These are phyloP conservation scores for Cydia amplana DNA, from an alignment of 1,140 invertebrate genomes.

Conservation along the genomic window DNA sequence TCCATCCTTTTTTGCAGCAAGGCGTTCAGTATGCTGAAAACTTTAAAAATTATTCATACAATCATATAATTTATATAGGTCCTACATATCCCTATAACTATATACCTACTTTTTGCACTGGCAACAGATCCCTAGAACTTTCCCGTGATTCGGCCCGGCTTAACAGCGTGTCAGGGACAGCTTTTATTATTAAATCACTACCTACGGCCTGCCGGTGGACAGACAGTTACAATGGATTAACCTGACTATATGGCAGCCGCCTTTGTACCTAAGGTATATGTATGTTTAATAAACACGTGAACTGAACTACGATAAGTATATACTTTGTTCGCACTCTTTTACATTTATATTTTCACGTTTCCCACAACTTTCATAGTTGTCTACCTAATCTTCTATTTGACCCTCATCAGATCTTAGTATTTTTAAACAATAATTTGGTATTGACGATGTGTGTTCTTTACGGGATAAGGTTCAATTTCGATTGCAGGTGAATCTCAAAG, in stretches of 20 bases:
- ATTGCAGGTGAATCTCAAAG: too few species aligned
- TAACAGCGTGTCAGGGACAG: slow-evolving; percentile 7
- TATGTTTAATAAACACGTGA: neutral
- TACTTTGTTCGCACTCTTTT: neutral
- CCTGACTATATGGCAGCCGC: neutral
- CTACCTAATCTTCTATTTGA: too few species aligned
- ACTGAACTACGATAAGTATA: neutral
- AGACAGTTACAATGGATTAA: neutral
- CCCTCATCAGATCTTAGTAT: too few species aligned
- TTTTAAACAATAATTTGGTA: too few species aligned
- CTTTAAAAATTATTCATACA: too few species aligned
- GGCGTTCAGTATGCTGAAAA: too few species aligned
- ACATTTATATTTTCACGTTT: too few species aligned
- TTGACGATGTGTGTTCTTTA: too few species aligned
- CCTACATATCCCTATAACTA: neutral
- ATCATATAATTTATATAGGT: too few species aligned
- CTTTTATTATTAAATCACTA: slow-evolving; percentile 2
- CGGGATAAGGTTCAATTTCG: too few species aligned
- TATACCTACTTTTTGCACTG: neutral
- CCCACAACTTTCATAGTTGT: too few species aligned
- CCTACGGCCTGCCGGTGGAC: neutral
- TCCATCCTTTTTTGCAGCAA: too few species aligned
- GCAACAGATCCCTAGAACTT: neutral
- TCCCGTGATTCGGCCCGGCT: slow-evolving; percentile 4
- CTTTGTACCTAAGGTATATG: neutral